Evolutionary conservation across 1,140 invertebrate genomes (phyloP).

Genomic region (Bombyx mandarina): DNA sequence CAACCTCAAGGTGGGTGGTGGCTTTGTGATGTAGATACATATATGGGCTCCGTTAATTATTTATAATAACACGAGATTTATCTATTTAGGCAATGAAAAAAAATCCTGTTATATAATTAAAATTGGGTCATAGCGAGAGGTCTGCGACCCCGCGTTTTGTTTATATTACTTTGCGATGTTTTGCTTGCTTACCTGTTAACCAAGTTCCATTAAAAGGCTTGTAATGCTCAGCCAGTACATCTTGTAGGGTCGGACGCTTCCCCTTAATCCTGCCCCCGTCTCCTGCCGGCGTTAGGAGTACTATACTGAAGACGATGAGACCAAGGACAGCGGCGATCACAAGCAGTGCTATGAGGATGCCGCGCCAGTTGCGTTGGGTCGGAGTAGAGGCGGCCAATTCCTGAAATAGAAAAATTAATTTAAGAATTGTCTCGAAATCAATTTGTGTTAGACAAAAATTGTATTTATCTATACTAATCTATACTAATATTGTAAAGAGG

Average conservation of each 20-base stretch:
- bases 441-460: too few relatives aligned
- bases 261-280: constrained; percentile 78
- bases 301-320: constrained; percentile 89
- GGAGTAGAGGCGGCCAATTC: constrained; percentile 85
- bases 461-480: too few relatives aligned
- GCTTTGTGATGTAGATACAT: too few relatives aligned
- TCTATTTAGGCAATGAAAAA: too few relatives aligned
- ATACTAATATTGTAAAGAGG: too few relatives aligned
- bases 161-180: background rate
- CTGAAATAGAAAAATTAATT: constrained; percentile 53
- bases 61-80: too few relatives aligned
- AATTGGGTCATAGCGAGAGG: too few relatives aligned
- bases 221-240: constrained; percentile 76
- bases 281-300: constrained; percentile 84
- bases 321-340: constrained; percentile 90
- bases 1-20: too few relatives aligned
- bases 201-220: constrained; percentile 84
- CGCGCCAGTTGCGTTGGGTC: constrained; percentile 90
- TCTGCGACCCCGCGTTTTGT: background rate
- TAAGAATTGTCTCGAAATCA: too few relatives aligned
- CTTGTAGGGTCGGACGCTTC: constrained; percentile 75
- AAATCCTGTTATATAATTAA: too few relatives aligned
- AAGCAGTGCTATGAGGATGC: constrained; percentile 89
- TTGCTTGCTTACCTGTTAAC: constrained; percentile 78
- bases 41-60: too few relatives aligned